Evolutionary conservation across 2,888 invertebrate species (phyloP), one percentile per base, ranked within the genome.

Genomic region (Stenotaenia linearis): DNA sequence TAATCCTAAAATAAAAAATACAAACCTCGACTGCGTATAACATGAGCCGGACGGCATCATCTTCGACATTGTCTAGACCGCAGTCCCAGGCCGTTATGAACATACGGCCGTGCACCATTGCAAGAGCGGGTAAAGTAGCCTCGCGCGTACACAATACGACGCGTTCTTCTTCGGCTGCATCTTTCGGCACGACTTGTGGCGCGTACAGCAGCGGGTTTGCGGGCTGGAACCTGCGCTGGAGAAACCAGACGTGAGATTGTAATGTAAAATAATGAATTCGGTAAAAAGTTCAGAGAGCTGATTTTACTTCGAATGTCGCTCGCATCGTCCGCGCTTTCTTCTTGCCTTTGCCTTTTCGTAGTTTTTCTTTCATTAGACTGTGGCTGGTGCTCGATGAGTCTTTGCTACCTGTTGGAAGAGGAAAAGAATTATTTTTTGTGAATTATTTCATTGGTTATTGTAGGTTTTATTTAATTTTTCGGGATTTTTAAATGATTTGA

Each of bases 31-130:
- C 92, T 0, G 95, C 93, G 74, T 91, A 90, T 50, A 94, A 91
- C 77, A 96, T 89, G n/a, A 94, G 88, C 81, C 93, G 92, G 0
- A 94, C 93, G 4, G 94, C 93, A 81, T 90, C 91, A 84, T 94
- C 93, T 81, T 95, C 93, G 3, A 93, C 93, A 7, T 94, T 93
- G 82, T 94, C 92, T 61, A 97, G 89, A 0, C 94, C 95, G 77
- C 91, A 90, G 84, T 96, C 95, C 96, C 96, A 96, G 6, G 95
- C 95, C 4, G 93, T 92, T 10, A 96, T 89, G 86, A 95, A 90
- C 83, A 96, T 90, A 80, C 95, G 89, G 0, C 95, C 94, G 81
- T 93, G 89, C 5, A 96, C 91, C 84, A 96, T 91, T 0, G 92
- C 92, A 81, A 91, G 90, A 85, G 96, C 96, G 0, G 96, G 96